Base-by-base conservation (phyloP, 1,140 invertebrate species). In the Euwallacea fornicatus region DNA sequence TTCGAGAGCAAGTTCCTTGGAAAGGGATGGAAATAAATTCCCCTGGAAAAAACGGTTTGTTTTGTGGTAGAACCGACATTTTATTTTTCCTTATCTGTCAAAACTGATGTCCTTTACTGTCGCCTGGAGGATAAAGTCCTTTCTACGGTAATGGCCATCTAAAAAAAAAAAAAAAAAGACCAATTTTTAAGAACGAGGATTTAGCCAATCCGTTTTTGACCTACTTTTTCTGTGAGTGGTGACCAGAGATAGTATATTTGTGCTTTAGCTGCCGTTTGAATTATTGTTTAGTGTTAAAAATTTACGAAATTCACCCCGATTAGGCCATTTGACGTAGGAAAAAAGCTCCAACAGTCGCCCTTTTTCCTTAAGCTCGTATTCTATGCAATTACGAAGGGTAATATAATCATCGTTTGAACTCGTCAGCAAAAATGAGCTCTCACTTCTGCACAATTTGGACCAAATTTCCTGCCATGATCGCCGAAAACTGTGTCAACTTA, bases 131-230 rank as follows among this genome's bases (percentile, higher is more conserved):
- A 50, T 50, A 50, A 50, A 50, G 7, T 50, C 46, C 46, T 50
- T 11, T 50, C 46, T 50, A 13, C 46, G 46, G 46, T 50, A 50
- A 50, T 50, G 46, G 46, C 46, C 9, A 6, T 50, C 46, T 50
- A 50, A 50, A 50, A 50, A 47, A 33, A n/a, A n/a, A n/a, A n/a
- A n/a, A n/a, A n/a, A 46, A 46, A 46, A 46, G 44, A 50, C 46
- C 46, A 50, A 50, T 50, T 50, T 50, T 50, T 50, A 50, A 50
- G 13, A 6, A 10, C 46, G 13, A 13, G 46, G 46, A 11, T 13
- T 50, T 50, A 50, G 46, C 46, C 46, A 50, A 50, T 50, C 46
- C 46, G 46, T 50, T 50, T 50, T 50, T 50, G 46, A 50, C 46
- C 46, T 13, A 50, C 9, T 50, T 50, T 50, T 10, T 33, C 21